Evolutionary conservation across 1,140 invertebrate genomes (phyloP).

Genomic region (Gryon sp.): DNA sequence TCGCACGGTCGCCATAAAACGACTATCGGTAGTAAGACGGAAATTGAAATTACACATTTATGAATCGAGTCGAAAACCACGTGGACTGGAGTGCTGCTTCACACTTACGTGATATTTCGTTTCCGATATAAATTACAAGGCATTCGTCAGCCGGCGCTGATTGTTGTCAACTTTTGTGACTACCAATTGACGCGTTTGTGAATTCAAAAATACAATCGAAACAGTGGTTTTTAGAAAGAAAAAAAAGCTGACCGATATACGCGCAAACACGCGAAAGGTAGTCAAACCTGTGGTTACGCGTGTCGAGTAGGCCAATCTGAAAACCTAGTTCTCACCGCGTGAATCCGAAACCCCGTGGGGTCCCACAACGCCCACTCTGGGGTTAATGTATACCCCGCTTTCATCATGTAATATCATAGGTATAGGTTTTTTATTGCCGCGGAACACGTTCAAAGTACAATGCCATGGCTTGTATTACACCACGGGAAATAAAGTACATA

Average conservation of each 20-base stretch:
- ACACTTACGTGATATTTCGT: constrained; percentile 49
- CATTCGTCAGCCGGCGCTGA: constrained; percentile 13
- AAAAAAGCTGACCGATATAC: too few relatives aligned
- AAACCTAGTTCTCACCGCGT: constrained; percentile 60
- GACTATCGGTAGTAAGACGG: constrained; percentile 34
- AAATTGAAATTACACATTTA: constrained; percentile 61
- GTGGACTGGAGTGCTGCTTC: constrained; percentile 24
- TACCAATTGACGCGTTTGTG: constrained; percentile 31
- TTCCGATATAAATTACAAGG: constrained; percentile 49
- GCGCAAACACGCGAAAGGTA: constrained; percentile 22
- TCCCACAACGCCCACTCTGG: constrained; percentile 68
- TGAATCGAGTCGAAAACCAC: constrained; percentile 18
- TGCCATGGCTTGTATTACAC: constrained; percentile 56
- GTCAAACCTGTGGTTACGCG: constrained; percentile 49
- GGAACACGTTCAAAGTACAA: constrained; percentile 39
- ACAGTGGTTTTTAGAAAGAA: too few relatives aligned
- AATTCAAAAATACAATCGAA: too few relatives aligned
- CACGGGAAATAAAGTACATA: constrained; percentile 69
- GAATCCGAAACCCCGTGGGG: constrained; percentile 62
- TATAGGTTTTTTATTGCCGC: constrained; percentile 60
- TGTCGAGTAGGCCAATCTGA: constrained; percentile 42
- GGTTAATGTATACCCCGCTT: constrained; percentile 57
- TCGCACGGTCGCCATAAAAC: constrained; percentile 21
- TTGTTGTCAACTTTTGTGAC: constrained; percentile 52
- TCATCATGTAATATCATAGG: constrained; percentile 59